phyloP scores from a whole-genome alignment of 92 coral and sea anemone genomes.

The Isaurus tuberculatus region DNA sequence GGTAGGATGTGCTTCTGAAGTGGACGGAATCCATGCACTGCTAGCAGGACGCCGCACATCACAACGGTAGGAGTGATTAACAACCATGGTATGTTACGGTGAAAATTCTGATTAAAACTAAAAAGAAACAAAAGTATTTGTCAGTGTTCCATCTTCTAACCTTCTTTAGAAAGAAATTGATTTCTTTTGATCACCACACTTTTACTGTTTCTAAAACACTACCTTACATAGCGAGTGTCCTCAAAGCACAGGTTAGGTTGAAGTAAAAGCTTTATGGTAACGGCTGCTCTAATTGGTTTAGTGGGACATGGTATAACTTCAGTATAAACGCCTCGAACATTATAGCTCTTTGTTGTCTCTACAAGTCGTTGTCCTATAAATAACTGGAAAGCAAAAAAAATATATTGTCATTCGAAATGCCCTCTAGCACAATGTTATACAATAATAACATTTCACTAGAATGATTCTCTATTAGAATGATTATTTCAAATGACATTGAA shows the following conservation, averaged over 20 bases:
- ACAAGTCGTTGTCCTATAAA: slow-evolving; percentile 14
- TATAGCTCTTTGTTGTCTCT: slow-evolving; percentile 26
- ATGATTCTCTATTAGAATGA: too few species aligned
- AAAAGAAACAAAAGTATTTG: neutral
- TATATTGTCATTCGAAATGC: neutral
- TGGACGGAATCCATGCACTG: slow-evolving; percentile 7
- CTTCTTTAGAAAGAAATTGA: neutral
- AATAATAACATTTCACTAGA: too few species aligned
- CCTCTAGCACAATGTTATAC: neutral
- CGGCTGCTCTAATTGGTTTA: slow-evolving; percentile 29
- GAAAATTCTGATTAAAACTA: slow-evolving; percentile 31
- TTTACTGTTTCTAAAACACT: neutral
- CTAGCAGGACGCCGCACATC: slow-evolving; percentile 23
- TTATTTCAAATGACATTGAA: too few species aligned
- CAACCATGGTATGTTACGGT: slow-evolving; percentile 24
- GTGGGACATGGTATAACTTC: slow-evolving; percentile 18
- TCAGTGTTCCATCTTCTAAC: neutral
- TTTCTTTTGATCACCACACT: neutral
- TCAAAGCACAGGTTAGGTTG: slow-evolving; percentile 23
- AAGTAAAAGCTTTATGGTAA: neutral
- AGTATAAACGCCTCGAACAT: slow-evolving; percentile 28
- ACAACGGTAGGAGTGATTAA: slow-evolving; percentile 21
- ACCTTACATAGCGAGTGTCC: slow-evolving; percentile 30
- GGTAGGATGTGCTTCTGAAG: slow-evolving; percentile 7
- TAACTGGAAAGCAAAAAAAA: neutral